Base-by-base conservation (phyloP, 2,797 vertebrate species). In the Enoplosus armatus region DNA sequence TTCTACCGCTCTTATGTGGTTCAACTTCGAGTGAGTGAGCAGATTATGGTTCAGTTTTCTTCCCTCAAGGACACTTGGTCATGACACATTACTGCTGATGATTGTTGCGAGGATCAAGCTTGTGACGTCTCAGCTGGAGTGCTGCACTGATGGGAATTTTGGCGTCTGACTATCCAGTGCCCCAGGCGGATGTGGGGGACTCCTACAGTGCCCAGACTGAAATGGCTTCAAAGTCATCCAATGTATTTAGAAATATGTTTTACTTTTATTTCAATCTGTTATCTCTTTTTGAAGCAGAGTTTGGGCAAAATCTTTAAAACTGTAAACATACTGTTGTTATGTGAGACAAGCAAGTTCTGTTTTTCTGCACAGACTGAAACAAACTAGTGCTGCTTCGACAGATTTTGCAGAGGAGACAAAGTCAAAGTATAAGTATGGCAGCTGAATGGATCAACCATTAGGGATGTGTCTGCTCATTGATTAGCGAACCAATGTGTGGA, bases 61-160 rank as follows among this genome's bases (percentile, higher is more conserved):
- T 69, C 90, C 89, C 92, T 91, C 86, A 90, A 93, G 91, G 92
- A 91, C 89, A 90, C 89, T 85, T 82, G 87, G 89, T 75, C 90
- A 81, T 84, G 91, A 90, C 87, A 90, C 91, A 91, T 92, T 89
- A 92, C 85, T 76, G 87, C 82, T 91, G 89, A 93, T 90, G 90
- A 90, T 77, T 84, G 87, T 89, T 79, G 84, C 70, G 33, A 73
- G 89, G 82, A 90, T 87, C 87, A 80, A 77, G 82, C 85, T 83
- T 73, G 83, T 88, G 90, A 91, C 72, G 80, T 83, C 90, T 85
- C 90, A 89, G 90, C 89, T 89, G 87, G 90, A 88, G 84, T 81
- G 82, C 87, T 35, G 74, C 70, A 72, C 83, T 86, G 87, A 89
- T 88, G 90, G 80, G 85, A 89, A 48, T 86, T n/a, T 87, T 70